Evolutionary conservation across 2,888 invertebrate species (phyloP).

Genomic region (Yponomeuta malinellus): DNA sequence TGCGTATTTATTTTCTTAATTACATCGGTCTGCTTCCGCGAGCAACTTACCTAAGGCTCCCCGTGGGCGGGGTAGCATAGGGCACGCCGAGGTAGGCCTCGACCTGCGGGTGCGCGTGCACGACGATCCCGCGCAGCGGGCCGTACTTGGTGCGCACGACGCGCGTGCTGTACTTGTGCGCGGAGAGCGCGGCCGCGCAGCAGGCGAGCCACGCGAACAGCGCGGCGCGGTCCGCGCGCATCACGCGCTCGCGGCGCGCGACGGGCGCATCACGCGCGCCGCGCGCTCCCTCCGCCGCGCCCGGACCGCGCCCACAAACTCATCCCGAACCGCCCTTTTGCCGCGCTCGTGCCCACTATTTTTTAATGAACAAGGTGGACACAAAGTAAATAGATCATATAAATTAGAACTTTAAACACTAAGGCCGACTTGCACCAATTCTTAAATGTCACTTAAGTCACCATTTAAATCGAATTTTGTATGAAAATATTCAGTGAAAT

Average conservation of each 20-base stretch:
- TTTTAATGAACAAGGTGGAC: constrained; percentile 19
- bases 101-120: constrained; percentile 87
- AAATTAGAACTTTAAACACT: no score
- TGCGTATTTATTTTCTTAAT: no score
- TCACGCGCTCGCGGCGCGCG: constrained; percentile 50
- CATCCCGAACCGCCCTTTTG: constrained; percentile 51
- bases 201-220: constrained; percentile 75
- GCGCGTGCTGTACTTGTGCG: constrained; percentile 87
- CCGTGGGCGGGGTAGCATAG: constrained; percentile 93
- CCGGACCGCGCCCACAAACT: constrained; percentile 30
- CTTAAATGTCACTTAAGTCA: no score
- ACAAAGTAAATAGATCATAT: background rate
- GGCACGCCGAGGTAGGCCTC: constrained; percentile 96
- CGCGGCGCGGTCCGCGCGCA: constrained; percentile 71
- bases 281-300: constrained; percentile 24
- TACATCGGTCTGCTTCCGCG: no score
- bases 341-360: constrained; percentile 53
- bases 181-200: constrained; percentile 72
- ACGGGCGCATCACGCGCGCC: constrained; percentile 35
- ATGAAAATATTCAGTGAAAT: no score
- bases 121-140: constrained; percentile 87
- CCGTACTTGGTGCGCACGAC: constrained; percentile 94
- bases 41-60: constrained; percentile 82
- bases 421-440: no score
- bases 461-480: no score